Percentiles rank a stretch among this genome's conserved stretches.
phyloP scores from a whole-genome alignment of 2,888 invertebrate genomes.

The Plebejus argus region DNA sequence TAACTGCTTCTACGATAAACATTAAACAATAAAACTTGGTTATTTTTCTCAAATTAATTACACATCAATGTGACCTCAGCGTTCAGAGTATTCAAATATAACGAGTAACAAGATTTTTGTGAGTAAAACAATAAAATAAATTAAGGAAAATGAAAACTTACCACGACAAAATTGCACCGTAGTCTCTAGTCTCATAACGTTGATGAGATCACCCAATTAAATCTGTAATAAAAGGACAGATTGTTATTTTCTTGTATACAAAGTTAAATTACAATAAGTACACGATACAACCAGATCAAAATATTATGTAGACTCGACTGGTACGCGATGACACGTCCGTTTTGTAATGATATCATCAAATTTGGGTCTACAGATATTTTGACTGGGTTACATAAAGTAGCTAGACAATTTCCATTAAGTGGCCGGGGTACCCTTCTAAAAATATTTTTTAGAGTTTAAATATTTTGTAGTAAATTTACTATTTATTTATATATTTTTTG shows the following conservation, averaged over 20 bases:
- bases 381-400: no score
- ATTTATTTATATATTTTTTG: no score
- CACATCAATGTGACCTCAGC: slow-evolving; percentile 9
- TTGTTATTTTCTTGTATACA: not conserved
- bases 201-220: not conserved
- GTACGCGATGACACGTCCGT: no score
- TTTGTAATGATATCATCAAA: no score
- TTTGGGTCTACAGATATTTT: no score
- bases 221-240: slow-evolving; percentile 7
- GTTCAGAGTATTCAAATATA: slow-evolving; percentile 14
- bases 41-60: slow-evolving; percentile 22
- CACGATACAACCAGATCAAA: no score
- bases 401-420: no score
- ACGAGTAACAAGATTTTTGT: not conserved
- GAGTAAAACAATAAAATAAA: not conserved
- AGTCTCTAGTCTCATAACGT: not conserved
- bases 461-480: no score
- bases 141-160: slow-evolving; percentile 17
- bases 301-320: no score
- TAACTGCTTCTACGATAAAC: not conserved
- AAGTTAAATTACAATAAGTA: not conserved
- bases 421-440: no score
- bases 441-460: no score
- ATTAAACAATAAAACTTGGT: slow-evolving; percentile 21
- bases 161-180: not conserved